Base-by-base conservation (phyloP, 2,888 invertebrate genomes). In the Taphrorychus bicolor region DNA sequence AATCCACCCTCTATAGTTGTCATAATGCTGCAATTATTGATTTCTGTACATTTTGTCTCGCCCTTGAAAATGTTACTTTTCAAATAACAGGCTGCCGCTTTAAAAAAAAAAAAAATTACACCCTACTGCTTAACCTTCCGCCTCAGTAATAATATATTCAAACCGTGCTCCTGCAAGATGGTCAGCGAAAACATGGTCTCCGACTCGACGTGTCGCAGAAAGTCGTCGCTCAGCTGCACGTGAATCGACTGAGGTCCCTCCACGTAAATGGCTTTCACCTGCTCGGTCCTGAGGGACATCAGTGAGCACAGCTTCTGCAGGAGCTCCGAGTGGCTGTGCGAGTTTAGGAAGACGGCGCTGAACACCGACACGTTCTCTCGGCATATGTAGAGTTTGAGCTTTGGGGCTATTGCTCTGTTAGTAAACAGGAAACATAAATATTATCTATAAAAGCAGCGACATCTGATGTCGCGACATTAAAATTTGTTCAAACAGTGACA, bases 181-280 rank as follows among this genome's bases (percentile, higher is more conserved):
- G 90, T 89, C 66, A 91, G 82, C 64, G 86, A 82, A 80, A 89
- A 92, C 82, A 90, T 87, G 71, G 90, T 87, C 76, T 91, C 90
- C 80, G 95, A 93, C 71, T 91, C 91, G 73, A 95, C 86, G 80
- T 95, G 93, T 23, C 89, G 88, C 14, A 96, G 88, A 57, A 95
- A 88, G 75, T 95, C 95, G 80, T 95, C 93, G 32, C 91, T 94
- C 19, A 97, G 86, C 40, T 91, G 86, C 0, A 97, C 90, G 74
- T 92, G 91, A 5, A 96, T 92, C 14, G 92, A 92, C 73, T 91
- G 89, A 0, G 96, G 95, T 0, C 95, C 96, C 74, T 89, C 89
- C 54, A 94, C 86, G 72, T 91, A 89, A 5, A 95, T 86, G 24
- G 89, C 88, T 49, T 80, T 71, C 76, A 81, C 72, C 76, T 79